Base-by-base conservation (phyloP, 2,797 vertebrate species). In the Hozukius guyotensis region DNA sequence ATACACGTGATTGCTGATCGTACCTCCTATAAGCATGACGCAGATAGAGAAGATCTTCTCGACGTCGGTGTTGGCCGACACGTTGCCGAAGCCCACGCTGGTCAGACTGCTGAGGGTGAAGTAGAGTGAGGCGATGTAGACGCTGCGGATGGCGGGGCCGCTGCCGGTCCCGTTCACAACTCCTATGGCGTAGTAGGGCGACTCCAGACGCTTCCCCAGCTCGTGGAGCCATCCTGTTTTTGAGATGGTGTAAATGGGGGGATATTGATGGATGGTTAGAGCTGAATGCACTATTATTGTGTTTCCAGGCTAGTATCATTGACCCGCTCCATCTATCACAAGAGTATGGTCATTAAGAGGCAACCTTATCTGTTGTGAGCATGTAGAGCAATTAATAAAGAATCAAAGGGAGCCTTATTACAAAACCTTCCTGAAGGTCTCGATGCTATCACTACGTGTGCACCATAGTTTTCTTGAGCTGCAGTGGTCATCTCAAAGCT, bases 21-120 rank as follows among this genome's bases (percentile, higher is more conserved):
- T 93, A 99, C 98, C 98, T 85, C 98, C 98, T 34, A 99, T 97
- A 53, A 99, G 95, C 98, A 99, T 99, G 90, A 97, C 98, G 91
- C 98, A 99, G 90, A 99, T 97, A 66, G 98, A 99, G 92, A 99
- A 99, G 83, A 99, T 99, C 95, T 99, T 99, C 87, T 99, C 98
- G 0, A 97, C 95, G 38, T 99, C 98, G 0, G 98, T 99, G 81
- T 99, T 99, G 84, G 98, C 98, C 0, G 97, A 99, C 82, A 99
- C 98, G 2, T 99, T 99, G 82, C 98, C 98, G 46, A 99, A 99
- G 9, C 98, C 98, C 81, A 99, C 98, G n/a, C 98, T 99, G 91
- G 98, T 99, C 84, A 99, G 96, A 83, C 98, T 99, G 96, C 98
- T 99, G 75, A 99, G 97, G 16, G 98, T 98, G 93, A 99, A 99